Percentiles rank a stretch among this genome's conserved stretches.
Evolutionary conservation across 2,113 vertebrate species (phyloP).

Genomic region (Loxodonta africana): DNA sequence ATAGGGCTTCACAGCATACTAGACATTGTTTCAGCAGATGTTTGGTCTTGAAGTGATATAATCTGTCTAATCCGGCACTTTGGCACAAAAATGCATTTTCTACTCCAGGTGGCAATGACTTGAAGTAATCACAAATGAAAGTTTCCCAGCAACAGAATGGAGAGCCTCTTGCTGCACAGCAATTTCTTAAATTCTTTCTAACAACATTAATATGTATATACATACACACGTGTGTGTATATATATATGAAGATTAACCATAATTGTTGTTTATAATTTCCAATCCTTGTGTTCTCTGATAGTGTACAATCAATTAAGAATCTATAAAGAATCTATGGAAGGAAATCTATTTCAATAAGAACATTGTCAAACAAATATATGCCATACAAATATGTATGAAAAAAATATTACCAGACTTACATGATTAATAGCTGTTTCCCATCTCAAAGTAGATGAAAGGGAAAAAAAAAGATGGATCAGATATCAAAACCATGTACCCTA

Average conservation of each 20-base stretch:
- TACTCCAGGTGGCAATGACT: constrained; percentile 75
- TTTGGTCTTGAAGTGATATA: constrained; percentile 59
- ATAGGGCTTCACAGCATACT: neutral
- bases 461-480: neutral
- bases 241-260: neutral
- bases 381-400: neutral
- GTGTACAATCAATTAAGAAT: neutral
- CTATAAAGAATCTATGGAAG: neutral
- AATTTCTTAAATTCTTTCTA: constrained; percentile 48
- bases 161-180: neutral
- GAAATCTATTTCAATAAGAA: neutral
- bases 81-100: constrained; percentile 72
- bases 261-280: neutral
- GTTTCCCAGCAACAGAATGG: constrained; percentile 27
- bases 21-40: constrained; percentile 69
- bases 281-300: neutral
- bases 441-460: neutral
- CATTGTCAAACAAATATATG: neutral
- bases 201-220: neutral
- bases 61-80: constrained; percentile 77
- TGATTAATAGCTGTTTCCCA: neutral
- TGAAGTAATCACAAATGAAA: constrained; percentile 76
- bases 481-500: neutral
- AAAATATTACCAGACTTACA: neutral
- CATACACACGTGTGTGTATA: too few relatives aligned